These are phyloP conservation scores for Leistus spinibarbis DNA, from an alignment of 2,888 invertebrate species.

Conservation along the genomic window DNA sequence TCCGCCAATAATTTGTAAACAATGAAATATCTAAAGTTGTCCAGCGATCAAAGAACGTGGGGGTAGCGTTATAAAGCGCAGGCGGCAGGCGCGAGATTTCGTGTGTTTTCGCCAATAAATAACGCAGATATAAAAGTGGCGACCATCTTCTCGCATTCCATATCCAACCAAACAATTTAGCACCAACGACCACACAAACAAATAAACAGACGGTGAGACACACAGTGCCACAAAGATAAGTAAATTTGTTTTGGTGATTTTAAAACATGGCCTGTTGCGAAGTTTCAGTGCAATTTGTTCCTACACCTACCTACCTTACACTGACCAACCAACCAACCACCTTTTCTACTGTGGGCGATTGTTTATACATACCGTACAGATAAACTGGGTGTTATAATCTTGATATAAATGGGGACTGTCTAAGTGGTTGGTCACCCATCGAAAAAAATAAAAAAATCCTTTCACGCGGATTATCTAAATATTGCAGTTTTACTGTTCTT, in stretches of 20 bases:
- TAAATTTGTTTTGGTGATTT: slow-evolving; percentile 26
- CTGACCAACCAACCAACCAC: not conserved
- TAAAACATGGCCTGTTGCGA: not conserved
- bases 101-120: not conserved
- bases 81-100: no score
- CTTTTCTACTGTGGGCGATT: not conserved
- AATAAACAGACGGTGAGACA: not conserved
- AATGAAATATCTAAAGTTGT: no score
- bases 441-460: not conserved
- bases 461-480: not conserved
- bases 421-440: not conserved
- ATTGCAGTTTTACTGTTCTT: not conserved
- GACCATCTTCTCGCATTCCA: not conserved
- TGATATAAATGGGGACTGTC: not conserved
- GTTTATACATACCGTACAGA: not conserved
- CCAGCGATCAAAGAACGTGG: no score
- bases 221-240: slow-evolving; percentile 14
- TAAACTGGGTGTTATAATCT: slow-evolving; percentile 6
- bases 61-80: no score
- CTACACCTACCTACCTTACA: not conserved
- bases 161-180: not conserved
- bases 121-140: not conserved
- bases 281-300: not conserved
- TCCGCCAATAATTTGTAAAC: no score
- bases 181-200: not conserved